Evolutionary conservation across 2,113 vertebrate species (phyloP).

Genomic region (Ptilonorhynchus violaceus): DNA sequence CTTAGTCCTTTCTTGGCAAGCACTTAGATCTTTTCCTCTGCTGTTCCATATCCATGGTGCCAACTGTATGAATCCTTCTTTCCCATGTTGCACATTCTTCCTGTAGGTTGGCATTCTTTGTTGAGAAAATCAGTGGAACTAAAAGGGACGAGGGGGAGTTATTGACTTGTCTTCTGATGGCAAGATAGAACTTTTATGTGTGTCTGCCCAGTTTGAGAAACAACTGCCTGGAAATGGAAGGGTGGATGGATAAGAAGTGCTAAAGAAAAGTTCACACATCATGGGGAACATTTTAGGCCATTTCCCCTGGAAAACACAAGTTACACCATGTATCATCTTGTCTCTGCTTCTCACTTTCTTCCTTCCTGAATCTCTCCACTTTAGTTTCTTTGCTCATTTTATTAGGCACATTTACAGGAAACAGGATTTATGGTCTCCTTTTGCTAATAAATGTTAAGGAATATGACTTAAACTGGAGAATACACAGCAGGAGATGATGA

Average conservation of each 20-base stretch:
- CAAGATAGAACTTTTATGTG: neutral
- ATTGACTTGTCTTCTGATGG: neutral
- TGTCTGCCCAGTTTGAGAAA: neutral
- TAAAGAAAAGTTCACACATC: neutral
- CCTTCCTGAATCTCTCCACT: neutral
- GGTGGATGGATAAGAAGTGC: neutral
- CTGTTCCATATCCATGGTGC: neutral
- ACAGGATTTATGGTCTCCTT: slow-evolving; percentile 34
- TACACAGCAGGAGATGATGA: slow-evolving; percentile 61
- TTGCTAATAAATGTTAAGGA: slow-evolving; percentile 52
- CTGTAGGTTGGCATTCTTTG: neutral
- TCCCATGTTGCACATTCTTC: neutral
- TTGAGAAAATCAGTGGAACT: neutral
- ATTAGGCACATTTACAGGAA: neutral
- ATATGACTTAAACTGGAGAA: slow-evolving; percentile 39
- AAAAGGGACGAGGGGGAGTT: fast-evolving
- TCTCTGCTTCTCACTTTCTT: neutral
- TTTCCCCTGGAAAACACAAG: neutral
- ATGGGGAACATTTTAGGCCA: neutral
- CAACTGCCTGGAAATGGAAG: neutral
- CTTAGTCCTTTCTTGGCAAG: neutral
- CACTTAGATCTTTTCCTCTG: neutral
- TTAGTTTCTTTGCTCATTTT: neutral
- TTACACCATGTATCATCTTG: neutral
- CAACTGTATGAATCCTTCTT: neutral